phyloP scores from a whole-genome alignment of 2,113 vertebrate species.

The Cinclus cinclus region DNA sequence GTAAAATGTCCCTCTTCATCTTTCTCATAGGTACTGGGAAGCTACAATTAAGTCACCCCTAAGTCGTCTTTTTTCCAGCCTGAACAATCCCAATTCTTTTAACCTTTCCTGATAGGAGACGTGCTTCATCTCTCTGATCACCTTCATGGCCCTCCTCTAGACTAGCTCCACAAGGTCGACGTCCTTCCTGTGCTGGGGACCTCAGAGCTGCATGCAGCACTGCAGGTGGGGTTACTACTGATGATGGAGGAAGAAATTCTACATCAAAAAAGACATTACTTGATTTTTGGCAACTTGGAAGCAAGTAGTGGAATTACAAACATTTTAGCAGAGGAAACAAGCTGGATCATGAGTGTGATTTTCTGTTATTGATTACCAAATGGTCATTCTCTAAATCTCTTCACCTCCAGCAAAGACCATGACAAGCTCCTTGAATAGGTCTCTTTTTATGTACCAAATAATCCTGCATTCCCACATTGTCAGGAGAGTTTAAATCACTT shows the following conservation, averaged over 20 bases:
- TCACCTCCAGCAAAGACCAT: not conserved
- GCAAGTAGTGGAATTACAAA: not conserved
- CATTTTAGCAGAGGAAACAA: not conserved
- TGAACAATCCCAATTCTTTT: not conserved
- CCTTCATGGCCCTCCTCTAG: not conserved
- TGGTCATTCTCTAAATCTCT: not conserved
- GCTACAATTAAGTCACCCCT: not conserved
- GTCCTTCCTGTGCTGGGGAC: not conserved
- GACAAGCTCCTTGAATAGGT: not conserved
- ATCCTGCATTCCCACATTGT: not conserved
- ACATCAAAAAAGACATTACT: not conserved
- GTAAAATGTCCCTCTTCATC: not conserved
- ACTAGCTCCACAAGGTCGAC: fast-evolving
- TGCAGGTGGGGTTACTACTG: not conserved
- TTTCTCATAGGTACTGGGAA: not conserved
- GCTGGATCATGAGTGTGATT: not conserved
- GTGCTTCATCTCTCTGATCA: not conserved
- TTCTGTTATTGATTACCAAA: not conserved
- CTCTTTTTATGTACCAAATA: not conserved
- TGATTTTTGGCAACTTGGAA: not conserved
- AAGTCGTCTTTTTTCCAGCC: not conserved
- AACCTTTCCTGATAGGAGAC: not conserved
- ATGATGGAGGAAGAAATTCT: not conserved
- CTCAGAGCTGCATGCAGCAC: not conserved
- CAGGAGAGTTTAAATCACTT: not conserved